These are phyloP conservation scores for Rhagonycha fulva DNA, from an alignment of 2,888 invertebrate genomes.

Conservation along the genomic window DNA sequence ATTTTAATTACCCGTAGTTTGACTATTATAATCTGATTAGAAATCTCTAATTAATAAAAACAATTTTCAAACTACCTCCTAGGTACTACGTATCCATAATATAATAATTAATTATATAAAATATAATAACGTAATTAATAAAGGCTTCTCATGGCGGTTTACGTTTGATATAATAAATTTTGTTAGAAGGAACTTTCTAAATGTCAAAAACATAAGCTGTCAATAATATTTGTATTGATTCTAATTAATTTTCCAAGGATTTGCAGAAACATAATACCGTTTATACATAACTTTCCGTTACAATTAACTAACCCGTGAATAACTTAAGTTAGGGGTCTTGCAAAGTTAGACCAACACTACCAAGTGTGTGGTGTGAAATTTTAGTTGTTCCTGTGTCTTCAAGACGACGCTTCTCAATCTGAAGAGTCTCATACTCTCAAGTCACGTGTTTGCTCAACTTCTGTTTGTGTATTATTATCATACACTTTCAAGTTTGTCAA, in stretches of 20 bases:
- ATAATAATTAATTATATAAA: neutral
- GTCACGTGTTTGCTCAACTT: slow-evolving; percentile 43
- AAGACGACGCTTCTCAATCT: slow-evolving; percentile 16
- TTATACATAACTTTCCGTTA: slow-evolving; percentile 22
- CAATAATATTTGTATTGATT: slow-evolving; percentile 1
- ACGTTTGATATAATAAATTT: neutral
- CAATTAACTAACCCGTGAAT: slow-evolving; percentile 26
- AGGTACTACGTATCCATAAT: neutral
- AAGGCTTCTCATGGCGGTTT: neutral
- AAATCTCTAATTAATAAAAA: neutral
- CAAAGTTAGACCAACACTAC: slow-evolving; percentile 21
- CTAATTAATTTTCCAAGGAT: slow-evolving; percentile 16
- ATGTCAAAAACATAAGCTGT: slow-evolving; percentile 1
- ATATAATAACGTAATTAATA: neutral
- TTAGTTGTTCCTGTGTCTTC: slow-evolving; percentile 25
- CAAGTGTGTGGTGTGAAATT: slow-evolving; percentile 26
- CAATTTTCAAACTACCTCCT: neutral
- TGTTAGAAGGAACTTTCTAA: neutral
- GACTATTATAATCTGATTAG: neutral
- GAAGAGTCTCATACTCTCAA: slow-evolving; percentile 33
- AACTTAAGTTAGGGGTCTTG: slow-evolving; percentile 21
- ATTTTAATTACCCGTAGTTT: neutral
- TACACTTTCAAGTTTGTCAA: neutral
- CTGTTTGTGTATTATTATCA: slow-evolving; percentile 30
- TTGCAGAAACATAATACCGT: slow-evolving; percentile 16